Evolutionary conservation across 2,113 vertebrate genomes (phyloP).

Genomic region (Morone saxatilis): DNA sequence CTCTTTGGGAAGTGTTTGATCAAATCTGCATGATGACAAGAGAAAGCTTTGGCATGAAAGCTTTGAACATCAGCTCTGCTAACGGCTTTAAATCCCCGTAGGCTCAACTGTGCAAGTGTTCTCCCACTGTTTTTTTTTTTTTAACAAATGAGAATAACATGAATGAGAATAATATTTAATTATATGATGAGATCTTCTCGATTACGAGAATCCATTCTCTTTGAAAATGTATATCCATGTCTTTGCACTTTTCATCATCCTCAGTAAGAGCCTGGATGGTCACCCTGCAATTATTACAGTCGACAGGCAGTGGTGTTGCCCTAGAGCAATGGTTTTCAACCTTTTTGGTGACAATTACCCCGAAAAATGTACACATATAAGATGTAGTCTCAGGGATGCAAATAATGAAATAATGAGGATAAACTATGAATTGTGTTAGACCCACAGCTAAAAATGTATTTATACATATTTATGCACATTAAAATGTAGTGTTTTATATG

Average conservation of each 20-base stretch:
- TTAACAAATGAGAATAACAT: neutral
- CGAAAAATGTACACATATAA: too few species aligned
- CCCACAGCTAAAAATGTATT: too few species aligned
- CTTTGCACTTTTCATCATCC: neutral
- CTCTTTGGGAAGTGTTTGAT: conserved; percentile 32
- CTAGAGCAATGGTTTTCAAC: neutral
- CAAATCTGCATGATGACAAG: conserved; percentile 30
- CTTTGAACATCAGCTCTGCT: neutral
- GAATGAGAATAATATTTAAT: conserved; percentile 15
- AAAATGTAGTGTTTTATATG: too few species aligned
- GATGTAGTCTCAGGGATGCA: too few species aligned
- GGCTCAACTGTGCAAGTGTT: neutral
- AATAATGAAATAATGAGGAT: too few species aligned
- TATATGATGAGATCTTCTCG: neutral
- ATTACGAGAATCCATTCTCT: neutral
- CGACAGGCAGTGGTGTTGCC: neutral
- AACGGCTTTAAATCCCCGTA: neutral
- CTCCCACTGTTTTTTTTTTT: neutral
- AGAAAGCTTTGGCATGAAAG: neutral
- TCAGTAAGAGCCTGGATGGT: neutral
- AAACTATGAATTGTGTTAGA: too few species aligned
- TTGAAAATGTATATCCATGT: neutral
- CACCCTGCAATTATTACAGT: conserved; percentile 4
- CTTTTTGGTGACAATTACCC: too few species aligned
- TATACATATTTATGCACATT: too few species aligned